Percentiles rank a stretch among this genome's conserved stretches.
Evolutionary conservation across 2,113 vertebrate species (phyloP).

Genomic region (Galbula dea): DNA sequence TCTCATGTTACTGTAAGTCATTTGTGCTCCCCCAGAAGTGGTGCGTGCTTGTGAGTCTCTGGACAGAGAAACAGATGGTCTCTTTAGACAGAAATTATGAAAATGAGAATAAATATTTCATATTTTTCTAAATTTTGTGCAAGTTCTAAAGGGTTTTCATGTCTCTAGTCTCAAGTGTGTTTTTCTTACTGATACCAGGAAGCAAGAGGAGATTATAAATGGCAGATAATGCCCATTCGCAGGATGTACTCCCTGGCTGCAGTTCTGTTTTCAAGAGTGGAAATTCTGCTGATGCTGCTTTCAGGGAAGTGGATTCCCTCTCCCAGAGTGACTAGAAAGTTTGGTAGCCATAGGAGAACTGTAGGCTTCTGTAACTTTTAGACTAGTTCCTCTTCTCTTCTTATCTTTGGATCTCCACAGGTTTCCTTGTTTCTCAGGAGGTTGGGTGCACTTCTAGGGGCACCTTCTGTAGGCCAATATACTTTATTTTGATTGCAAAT

Average conservation of each 20-base stretch:
- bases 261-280: background rate
- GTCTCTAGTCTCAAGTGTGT: background rate
- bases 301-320: background rate
- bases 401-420: background rate
- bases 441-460: background rate
- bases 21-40: background rate
- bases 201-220: background rate
- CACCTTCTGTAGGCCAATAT: background rate
- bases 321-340: background rate
- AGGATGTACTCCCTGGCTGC: background rate
- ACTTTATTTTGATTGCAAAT: background rate
- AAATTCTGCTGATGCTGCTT: background rate
- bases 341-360: background rate
- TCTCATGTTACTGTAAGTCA: background rate
- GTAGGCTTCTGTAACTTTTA: background rate
- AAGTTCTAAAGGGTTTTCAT: background rate
- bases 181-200: background rate
- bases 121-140: background rate
- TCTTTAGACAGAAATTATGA: constrained; percentile 32
- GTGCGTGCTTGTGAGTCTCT: background rate
- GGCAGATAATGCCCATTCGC: background rate
- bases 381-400: background rate
- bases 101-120: constrained; percentile 41
- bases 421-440: background rate
- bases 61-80: constrained; percentile 18